Conservation (phyloP, 1,140 invertebrate species). For the Drosophila nebulosa region DNA sequence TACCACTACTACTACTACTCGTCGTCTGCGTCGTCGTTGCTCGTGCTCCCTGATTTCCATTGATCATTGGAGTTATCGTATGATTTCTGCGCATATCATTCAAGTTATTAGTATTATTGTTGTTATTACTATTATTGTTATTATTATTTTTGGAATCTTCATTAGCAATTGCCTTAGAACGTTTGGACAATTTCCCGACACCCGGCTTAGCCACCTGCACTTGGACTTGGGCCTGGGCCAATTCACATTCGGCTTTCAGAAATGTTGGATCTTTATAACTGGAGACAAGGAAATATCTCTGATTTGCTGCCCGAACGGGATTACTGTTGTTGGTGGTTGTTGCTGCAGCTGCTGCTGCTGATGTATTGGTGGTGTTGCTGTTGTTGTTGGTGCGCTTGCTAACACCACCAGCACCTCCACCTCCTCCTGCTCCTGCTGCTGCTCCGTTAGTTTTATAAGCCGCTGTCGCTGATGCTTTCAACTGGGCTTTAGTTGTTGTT, state of each 20-base stretch:
- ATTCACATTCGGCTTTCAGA: conserved; percentile 73
- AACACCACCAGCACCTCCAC: neutral
- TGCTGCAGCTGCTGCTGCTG: neutral
- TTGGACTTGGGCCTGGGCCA: conserved; percentile 80
- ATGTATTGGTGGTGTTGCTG: neutral
- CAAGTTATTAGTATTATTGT: conserved; percentile 37
- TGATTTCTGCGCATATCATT: conserved; percentile 64
- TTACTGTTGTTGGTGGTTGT: conserved; percentile 14
- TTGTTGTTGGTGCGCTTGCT: neutral
- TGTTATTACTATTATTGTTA: conserved; percentile 30
- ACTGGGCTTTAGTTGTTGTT: conserved; percentile 16
- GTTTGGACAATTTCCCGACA: conserved; percentile 12
- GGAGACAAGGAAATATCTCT: conserved; percentile 64
- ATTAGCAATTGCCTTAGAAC: conserved; percentile 19
- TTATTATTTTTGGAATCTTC: conserved; percentile 54
- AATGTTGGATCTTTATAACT: conserved; percentile 71
- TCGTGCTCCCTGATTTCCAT: conserved; percentile 62
- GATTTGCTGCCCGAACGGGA: conserved; percentile 69
- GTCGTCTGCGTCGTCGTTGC: conserved; percentile 10
- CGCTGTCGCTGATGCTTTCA: neutral
- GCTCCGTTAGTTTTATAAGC: neutral
- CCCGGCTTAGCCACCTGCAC: conserved; percentile 38
- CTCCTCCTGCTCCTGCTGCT: neutral
- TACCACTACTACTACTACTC: conserved; percentile 14
- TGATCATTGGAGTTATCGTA: conserved; percentile 39